These are phyloP conservation scores for Rousettus madagascariensis DNA, from an alignment of 2,797 vertebrate species.

Conservation along the genomic window DNA sequence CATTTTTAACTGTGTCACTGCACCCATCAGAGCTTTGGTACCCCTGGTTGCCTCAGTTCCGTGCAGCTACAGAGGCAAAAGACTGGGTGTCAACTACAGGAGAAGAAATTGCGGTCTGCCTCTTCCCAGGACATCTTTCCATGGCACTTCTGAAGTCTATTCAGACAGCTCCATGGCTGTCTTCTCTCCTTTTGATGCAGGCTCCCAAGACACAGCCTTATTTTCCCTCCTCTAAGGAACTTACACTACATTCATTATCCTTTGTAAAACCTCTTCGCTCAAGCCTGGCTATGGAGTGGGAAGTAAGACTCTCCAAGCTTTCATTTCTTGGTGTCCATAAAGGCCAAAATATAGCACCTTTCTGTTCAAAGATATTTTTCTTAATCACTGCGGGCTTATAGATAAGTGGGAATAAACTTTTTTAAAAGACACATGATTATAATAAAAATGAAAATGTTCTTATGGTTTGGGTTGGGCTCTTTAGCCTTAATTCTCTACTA, in stretches of 20 bases:
- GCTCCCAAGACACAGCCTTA: background rate
- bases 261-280: background rate
- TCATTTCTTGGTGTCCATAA: background rate
- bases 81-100: background rate
- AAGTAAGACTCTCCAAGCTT: background rate
- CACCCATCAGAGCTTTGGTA: background rate
- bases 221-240: background rate
- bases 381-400: background rate
- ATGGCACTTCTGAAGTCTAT: background rate
- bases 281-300: background rate
- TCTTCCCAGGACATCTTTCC: background rate
- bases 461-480: background rate
- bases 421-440: background rate
- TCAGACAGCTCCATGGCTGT: background rate
- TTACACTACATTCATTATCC: background rate
- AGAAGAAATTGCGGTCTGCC: background rate
- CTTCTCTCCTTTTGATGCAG: background rate
- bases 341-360: background rate
- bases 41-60: background rate
- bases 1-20: background rate
- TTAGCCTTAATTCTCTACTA: background rate
- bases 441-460: constrained; percentile 13
- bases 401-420: background rate
- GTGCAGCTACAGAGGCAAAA: background rate
- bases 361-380: background rate